Conservation (phyloP, 2,113 vertebrate species). For the Ardeotis arabs region DNA sequence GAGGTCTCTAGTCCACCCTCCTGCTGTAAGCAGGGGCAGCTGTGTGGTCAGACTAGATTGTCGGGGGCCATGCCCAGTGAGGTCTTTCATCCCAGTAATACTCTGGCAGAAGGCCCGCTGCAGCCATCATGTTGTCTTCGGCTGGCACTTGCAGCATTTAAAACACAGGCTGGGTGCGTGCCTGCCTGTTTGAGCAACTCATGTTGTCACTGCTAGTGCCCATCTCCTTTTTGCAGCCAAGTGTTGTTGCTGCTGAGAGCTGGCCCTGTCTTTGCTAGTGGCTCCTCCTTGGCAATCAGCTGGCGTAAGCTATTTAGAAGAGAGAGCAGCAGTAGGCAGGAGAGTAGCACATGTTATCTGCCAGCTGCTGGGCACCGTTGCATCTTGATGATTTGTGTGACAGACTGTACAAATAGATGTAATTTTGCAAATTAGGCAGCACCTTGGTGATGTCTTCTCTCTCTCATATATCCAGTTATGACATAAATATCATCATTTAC, state of each 20-base stretch:
- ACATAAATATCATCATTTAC: not conserved
- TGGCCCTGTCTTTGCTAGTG: not conserved
- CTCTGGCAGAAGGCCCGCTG: not conserved
- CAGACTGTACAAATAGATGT: not conserved
- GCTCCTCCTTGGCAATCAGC: not conserved
- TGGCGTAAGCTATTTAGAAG: not conserved
- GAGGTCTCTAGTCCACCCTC: not conserved
- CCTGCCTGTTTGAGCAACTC: constrained; percentile 1
- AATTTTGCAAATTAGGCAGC: constrained; percentile 19
- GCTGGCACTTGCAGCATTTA: constrained; percentile 3
- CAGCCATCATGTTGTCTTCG: not conserved
- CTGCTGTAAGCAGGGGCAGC: not conserved
- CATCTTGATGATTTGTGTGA: not conserved
- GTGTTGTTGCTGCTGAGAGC: not conserved
- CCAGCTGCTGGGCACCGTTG: constrained; percentile 16
- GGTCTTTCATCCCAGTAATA: not conserved
- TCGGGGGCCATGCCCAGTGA: not conserved
- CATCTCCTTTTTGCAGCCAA: constrained; percentile 21
- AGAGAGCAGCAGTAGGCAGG: not conserved
- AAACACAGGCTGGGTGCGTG: not conserved
- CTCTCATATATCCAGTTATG: not conserved
- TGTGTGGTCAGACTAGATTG: not conserved
- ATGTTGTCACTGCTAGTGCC: not conserved
- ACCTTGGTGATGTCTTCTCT: constrained; percentile 5
- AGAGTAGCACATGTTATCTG: not conserved